A percentile compares a stretch with the other conserved stretches of the same genome.
Conservation (phyloP, 1,140 invertebrate genomes). For the Oryzaephilus surinamensis region DNA sequence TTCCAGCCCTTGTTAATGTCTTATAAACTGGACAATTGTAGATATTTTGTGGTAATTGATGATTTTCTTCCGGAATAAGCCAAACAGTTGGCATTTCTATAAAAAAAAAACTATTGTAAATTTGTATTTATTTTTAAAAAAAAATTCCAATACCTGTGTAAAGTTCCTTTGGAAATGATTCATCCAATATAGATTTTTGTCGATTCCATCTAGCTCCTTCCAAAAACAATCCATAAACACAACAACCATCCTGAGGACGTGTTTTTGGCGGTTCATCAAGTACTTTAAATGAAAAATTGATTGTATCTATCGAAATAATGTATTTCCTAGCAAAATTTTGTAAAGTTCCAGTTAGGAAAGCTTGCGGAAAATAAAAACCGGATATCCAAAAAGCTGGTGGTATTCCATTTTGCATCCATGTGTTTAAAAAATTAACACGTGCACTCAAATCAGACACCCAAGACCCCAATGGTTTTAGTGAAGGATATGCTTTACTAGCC, state of each 20-base stretch:
- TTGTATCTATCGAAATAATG: slow-evolving; percentile 63
- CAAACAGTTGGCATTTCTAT: slow-evolving; percentile 54
- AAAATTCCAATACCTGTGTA: slow-evolving; percentile 43
- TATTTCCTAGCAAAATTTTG: slow-evolving; percentile 75
- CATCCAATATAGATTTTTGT: slow-evolving; percentile 38
- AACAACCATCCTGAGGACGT: slow-evolving; percentile 54
- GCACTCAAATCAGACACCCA: slow-evolving; percentile 51
- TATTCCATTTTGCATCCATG: slow-evolving; percentile 59
- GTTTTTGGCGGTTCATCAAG: slow-evolving; percentile 32
- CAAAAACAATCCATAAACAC: slow-evolving; percentile 59
- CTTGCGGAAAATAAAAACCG: slow-evolving; percentile 78
- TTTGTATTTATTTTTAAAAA: too few species aligned
- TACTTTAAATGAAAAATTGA: slow-evolving; percentile 63
- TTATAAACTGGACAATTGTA: slow-evolving; percentile 72
- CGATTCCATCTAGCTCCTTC: slow-evolving; percentile 63
- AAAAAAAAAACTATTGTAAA: too few species aligned
- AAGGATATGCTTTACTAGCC: slow-evolving; percentile 64
- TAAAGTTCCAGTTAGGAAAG: slow-evolving; percentile 69
- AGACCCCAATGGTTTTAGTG: slow-evolving; percentile 63
- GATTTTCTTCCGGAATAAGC: slow-evolving; percentile 47
- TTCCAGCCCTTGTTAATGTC: slow-evolving; percentile 53
- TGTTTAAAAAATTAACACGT: slow-evolving; percentile 50
- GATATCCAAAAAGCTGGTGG: slow-evolving; percentile 74
- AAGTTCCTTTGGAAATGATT: slow-evolving; percentile 52
- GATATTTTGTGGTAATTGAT: slow-evolving; percentile 35